phyloP scores from a whole-genome alignment of 2,113 vertebrate genomes.

The Panthera uncia region DNA sequence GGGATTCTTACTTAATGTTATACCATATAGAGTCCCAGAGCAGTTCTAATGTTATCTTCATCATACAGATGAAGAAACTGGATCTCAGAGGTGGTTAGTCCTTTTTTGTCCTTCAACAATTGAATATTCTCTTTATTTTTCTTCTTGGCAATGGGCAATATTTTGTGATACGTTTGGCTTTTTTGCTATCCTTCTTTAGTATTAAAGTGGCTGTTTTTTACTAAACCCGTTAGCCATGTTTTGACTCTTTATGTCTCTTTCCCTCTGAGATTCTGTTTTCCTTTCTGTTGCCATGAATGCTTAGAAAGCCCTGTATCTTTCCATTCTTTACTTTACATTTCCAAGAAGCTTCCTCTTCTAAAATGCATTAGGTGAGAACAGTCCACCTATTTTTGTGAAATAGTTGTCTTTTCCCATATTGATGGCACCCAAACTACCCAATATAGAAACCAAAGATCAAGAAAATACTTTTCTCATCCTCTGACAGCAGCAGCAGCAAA shows the following conservation, averaged over 20 bases:
- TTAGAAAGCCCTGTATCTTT: conserved; percentile 37
- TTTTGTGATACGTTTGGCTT: not conserved
- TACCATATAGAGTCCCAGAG: not conserved
- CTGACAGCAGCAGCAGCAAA: not conserved
- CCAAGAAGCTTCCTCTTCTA: conserved; percentile 11
- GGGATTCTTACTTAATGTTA: not conserved
- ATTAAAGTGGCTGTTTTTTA: not conserved
- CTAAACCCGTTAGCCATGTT: not conserved
- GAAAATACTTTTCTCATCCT: not conserved
- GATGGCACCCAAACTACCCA: not conserved
- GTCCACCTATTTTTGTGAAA: conserved; percentile 9
- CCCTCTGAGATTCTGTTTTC: not conserved
- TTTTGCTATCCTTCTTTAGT: not conserved
- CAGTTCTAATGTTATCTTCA: not conserved
- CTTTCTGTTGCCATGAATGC: conserved; percentile 11
- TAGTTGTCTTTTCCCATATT: not conserved
- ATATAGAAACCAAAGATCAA: not conserved
- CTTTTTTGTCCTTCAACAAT: not conserved
- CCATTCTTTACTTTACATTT: conserved; percentile 43
- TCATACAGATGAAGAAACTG: not conserved
- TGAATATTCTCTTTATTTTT: not conserved
- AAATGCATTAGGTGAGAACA: conserved; percentile 47
- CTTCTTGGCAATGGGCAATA: not conserved
- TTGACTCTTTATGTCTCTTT: not conserved
- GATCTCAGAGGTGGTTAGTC: not conserved